Conservation (phyloP, 2,113 vertebrate species). For the Mystacornis crossleyi region DNA sequence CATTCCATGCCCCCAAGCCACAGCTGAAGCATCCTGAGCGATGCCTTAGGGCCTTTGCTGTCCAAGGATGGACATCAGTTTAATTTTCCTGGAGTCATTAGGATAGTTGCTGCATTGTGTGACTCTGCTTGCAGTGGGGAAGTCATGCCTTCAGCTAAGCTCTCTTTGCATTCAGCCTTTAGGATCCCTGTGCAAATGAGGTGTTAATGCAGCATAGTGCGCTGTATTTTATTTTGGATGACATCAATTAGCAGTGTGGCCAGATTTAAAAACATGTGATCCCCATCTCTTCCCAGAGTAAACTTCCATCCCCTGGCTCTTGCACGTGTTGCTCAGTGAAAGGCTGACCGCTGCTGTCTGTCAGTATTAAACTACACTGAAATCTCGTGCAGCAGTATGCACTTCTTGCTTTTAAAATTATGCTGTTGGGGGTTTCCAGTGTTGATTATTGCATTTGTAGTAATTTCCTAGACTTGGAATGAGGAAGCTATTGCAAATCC, state of each 20-base stretch:
- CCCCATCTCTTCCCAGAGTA: not conserved
- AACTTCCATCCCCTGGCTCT: not conserved
- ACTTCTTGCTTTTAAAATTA: not conserved
- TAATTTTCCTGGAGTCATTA: not conserved
- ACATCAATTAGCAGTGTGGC: not conserved
- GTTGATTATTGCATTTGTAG: not conserved
- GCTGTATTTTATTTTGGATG: not conserved
- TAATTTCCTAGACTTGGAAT: not conserved
- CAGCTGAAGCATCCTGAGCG: not conserved
- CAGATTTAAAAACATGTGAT: not conserved
- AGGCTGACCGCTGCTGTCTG: not conserved
- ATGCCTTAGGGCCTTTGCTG: not conserved
- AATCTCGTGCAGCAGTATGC: not conserved
- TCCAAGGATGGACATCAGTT: not conserved
- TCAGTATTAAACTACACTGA: not conserved
- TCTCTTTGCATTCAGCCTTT: not conserved
- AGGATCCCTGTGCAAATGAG: not conserved
- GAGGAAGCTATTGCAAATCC: not conserved
- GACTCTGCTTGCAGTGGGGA: not conserved
- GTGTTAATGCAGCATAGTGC: not conserved
- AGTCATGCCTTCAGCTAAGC: not conserved
- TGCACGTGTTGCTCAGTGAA: fast-evolving
- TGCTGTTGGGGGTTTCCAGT: not conserved
- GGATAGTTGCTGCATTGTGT: not conserved
- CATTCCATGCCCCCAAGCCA: not conserved